A percentile compares a stretch with the other conserved stretches of the same genome.
phyloP scores from a whole-genome alignment of 2,113 vertebrate species.

The Chelonoidis abingdonii region DNA sequence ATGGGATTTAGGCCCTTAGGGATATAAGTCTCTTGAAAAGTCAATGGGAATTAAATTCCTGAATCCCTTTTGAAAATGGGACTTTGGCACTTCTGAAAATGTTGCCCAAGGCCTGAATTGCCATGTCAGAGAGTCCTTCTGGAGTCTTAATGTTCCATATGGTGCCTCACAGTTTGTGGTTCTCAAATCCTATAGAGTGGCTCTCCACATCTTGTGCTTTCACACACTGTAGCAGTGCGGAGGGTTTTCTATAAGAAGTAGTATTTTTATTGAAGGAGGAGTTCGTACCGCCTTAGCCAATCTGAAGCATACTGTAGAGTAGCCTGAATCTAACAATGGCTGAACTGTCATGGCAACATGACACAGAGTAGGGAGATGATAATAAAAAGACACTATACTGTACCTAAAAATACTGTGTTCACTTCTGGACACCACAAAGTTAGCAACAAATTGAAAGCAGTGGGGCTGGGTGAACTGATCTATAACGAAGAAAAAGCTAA shows the following conservation, averaged over 20 bases:
- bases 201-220: not conserved
- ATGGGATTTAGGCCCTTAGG: not conserved
- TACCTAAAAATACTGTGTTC: not conserved
- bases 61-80: slow-evolving; percentile 21
- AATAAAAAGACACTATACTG: not conserved
- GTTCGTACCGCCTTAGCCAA: not conserved
- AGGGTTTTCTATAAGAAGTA: not conserved
- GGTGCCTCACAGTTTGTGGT: not conserved
- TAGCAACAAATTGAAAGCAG: not conserved
- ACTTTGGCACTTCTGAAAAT: not conserved
- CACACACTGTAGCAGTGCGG: not conserved
- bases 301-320: not conserved
- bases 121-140: not conserved
- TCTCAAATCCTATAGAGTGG: not conserved
- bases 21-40: not conserved
- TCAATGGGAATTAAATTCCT: not conserved
- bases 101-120: not conserved
- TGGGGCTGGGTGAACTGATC: not conserved
- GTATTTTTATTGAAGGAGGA: not conserved
- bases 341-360: rapidly evolving
- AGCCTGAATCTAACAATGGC: rapidly evolving
- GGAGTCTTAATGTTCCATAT: not conserved
- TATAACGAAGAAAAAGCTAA: not conserved
- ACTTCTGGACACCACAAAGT: not conserved
- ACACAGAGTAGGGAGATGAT: not conserved